Evolutionary conservation across 2,113 vertebrate species (phyloP), one percentile per base, ranked within the genome.

Genomic region (Cavia porcellus): DNA sequence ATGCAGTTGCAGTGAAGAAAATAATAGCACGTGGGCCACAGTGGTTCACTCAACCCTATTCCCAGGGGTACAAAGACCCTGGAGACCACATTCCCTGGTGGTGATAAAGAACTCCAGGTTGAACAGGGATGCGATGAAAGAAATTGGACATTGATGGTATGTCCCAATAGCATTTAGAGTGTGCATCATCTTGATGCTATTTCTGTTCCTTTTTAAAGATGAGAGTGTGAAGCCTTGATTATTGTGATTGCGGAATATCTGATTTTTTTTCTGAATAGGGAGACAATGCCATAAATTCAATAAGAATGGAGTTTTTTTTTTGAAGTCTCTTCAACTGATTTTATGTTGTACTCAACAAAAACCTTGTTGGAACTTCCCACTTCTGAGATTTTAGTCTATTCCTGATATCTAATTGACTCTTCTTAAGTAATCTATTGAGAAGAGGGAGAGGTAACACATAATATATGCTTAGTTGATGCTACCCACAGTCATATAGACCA

Each of bases 191-290:
- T 86, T 59, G 24, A 8, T 19, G 22, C 28, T 19, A 38, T 42
- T 90, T 89, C 90, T 77, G 75, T 70, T 11, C 32, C 9, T 57
- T 80, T 87, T 45, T 95, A 90, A 89, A 90, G 28, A 93, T 20
- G 14, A 92, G 50, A 72, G n/a, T 61, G 30, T 20, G 47, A 14
- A 59, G 17, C 9, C 45, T 74, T 38, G 42, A 70, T 77, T 42
- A 38, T 74, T 24, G 64, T 55, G 17, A 84, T 25, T 30, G 84
- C 45, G 12, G 38, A 20, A 75, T 86, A 86, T 47, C 47, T 66
- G 47, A 22, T 84, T 22, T 80, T 81, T 81, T 96, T 93, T 89
- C 35, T 30, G 30, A 15, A 15, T 20, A 89, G 28, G 11, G 19
- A 45, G 11, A 11, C 35, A 38, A 50, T n/a, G 19, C 12, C 52